Conservation (phyloP, 2,888 invertebrate species). For the Machimus rusticus region DNA sequence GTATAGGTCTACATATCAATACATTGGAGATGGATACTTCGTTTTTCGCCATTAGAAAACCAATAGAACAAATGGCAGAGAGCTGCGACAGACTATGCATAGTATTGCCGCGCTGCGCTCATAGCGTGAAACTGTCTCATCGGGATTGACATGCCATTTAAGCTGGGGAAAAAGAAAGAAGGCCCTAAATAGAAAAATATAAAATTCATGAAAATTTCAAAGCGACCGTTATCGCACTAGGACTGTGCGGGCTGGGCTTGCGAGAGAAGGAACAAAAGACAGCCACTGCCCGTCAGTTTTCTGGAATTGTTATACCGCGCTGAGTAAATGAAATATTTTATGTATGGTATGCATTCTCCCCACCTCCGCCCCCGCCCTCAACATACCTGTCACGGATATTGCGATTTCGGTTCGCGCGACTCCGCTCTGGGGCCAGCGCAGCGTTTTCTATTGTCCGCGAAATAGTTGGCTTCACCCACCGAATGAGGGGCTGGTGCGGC, state of each 20-base stretch:
- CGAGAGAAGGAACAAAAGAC: conserved; percentile 4
- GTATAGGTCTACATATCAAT: not conserved
- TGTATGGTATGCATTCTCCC: not conserved
- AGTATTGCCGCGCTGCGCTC: not conserved
- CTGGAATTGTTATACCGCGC: conserved; percentile 10
- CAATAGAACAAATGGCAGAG: not conserved
- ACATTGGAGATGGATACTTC: not conserved
- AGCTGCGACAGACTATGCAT: not conserved
- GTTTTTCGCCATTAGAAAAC: not conserved
- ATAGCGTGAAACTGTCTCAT: not conserved
- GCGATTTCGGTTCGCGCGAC: not conserved
- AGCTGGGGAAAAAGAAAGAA: not conserved
- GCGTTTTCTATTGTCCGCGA: not conserved
- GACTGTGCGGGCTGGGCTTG: not conserved
- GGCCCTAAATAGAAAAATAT: conserved; percentile 30
- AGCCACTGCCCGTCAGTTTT: not conserved
- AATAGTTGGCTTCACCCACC: not conserved
- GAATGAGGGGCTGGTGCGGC: not conserved
- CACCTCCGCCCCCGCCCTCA: not conserved
- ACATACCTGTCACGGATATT: conserved; percentile 32
- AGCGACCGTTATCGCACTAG: not conserved
- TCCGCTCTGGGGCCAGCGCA: not conserved
- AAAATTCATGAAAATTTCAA: conserved; percentile 40
- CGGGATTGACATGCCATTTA: conserved; percentile 25
- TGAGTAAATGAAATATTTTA: conserved; percentile 41